Evolutionary conservation across 2,113 vertebrate genomes (phyloP).

Genomic region (Bos indicus): DNA sequence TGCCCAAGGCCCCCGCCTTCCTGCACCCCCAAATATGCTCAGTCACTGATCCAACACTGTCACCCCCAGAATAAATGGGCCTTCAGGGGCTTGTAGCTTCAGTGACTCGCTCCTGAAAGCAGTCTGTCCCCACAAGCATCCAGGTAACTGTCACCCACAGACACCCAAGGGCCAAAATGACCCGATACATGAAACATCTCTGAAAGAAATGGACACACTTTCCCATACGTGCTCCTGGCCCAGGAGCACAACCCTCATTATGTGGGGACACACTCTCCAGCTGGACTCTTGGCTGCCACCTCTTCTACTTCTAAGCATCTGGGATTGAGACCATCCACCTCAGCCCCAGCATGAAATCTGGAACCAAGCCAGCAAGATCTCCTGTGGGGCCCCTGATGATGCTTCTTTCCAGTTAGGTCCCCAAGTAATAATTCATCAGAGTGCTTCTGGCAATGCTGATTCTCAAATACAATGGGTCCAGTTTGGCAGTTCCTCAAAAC

Average conservation of each 20-base stretch:
- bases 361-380: neutral
- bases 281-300: neutral
- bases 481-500: neutral
- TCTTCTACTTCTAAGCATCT: neutral
- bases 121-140: neutral
- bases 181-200: neutral
- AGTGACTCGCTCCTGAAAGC: neutral
- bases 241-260: rapidly evolving
- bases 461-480: neutral
- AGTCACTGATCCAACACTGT: neutral
- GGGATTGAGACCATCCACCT: neutral
- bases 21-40: neutral
- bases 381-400: neutral
- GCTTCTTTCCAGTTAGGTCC: neutral
- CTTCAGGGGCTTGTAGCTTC: neutral
- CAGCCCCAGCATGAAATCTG: neutral
- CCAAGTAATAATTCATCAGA: neutral
- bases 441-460: neutral
- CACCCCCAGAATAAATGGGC: neutral
- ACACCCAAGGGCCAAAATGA: neutral
- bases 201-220: neutral
- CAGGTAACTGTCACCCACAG: neutral
- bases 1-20: neutral
- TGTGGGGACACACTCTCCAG: neutral
- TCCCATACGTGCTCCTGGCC: neutral